Evolutionary conservation across 2,888 invertebrate genomes (phyloP), one percentile per base, ranked within the genome.

Genomic region (Heteromyza rotundicornis): DNA sequence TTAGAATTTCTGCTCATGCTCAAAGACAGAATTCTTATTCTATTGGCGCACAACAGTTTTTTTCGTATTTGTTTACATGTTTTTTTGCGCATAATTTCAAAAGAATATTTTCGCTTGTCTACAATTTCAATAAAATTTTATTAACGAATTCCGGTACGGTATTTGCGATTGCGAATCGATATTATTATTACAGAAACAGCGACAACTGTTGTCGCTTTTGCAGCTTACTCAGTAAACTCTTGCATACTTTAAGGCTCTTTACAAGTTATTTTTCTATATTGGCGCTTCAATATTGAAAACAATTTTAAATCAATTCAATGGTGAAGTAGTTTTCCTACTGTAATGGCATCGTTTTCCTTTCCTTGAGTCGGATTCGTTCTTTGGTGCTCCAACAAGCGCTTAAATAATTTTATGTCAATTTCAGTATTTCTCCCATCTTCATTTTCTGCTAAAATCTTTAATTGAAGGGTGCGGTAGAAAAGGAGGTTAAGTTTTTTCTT

Each of bases 91-190:
- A 10, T 2, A 7, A 22, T n/a, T 50, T 23, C 50, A 52, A 52
- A 52, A 52, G 24, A 24, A 52, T 52, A 52, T 52, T 24, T 52
- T 52, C 75, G 74, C 77, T 74, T 76, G 80, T 80, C 80, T 78
- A 76, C 79, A 77, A 80, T 80, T 78, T 79, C 78, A 80, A 78
- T 78, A 78, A 78, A 80, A 78, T 78, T 78, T 80, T 78, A 78
- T 78, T 78, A 78, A 78, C 77, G 78, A 77, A 76, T 76, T 79
- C 78, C 77, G 80, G 76, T 64, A 54, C 70, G 74, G 71, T 67
- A 17, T 44, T 47, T 47, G 17, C 51, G 16, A 2, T 20, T 58
- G 35, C 35, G 76, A 76, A 74, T 74, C 74, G 74, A 74, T 74
- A 74, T 74, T 74, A 75, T 59, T 59, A 50, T 59, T 59, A 59